Percentiles rank a stretch among this genome's conserved stretches.
Conservation (phyloP, 1,140 invertebrate species). For the Apis cerana region DNA sequence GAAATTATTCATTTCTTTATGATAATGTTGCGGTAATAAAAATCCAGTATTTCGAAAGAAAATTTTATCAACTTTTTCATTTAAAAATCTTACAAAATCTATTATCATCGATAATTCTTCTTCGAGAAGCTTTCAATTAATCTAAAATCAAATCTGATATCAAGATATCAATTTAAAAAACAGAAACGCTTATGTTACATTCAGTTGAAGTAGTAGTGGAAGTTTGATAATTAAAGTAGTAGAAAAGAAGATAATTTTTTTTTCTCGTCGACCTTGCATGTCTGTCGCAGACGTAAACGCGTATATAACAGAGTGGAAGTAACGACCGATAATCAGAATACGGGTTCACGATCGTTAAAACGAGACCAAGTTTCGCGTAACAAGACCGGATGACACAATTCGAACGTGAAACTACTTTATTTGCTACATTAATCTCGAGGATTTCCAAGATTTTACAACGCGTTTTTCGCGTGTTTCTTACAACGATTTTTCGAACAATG, state of each 20-base stretch:
- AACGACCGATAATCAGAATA: conserved; percentile 39
- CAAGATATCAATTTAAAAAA: background rate
- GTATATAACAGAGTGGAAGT: background rate
- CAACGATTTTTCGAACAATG: background rate
- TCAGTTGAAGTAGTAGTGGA: too few species aligned
- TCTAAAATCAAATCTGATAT: background rate
- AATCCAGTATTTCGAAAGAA: too few species aligned
- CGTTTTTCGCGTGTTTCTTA: background rate
- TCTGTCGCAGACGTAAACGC: conserved; percentile 22
- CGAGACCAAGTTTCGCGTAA: conserved; percentile 10
- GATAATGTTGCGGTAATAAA: too few species aligned
- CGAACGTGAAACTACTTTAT: conserved; percentile 9
- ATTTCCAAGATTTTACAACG: background rate
- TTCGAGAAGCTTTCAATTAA: background rate
- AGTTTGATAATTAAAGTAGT: background rate
- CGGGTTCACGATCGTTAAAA: conserved; percentile 24
- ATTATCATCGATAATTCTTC: too few species aligned
- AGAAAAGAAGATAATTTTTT: background rate
- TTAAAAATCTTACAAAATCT: too few species aligned
- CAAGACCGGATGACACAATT: background rate
- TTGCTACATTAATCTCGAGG: background rate
- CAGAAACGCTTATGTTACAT: too few species aligned
- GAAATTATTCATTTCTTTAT: too few species aligned
- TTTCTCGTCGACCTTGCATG: background rate
- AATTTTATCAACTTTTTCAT: too few species aligned